A percentile compares a stretch with the other conserved stretches of the same genome.
These are phyloP conservation scores for Spondyliosoma cantharus DNA, from an alignment of 2,797 vertebrate species.

Conservation along the genomic window DNA sequence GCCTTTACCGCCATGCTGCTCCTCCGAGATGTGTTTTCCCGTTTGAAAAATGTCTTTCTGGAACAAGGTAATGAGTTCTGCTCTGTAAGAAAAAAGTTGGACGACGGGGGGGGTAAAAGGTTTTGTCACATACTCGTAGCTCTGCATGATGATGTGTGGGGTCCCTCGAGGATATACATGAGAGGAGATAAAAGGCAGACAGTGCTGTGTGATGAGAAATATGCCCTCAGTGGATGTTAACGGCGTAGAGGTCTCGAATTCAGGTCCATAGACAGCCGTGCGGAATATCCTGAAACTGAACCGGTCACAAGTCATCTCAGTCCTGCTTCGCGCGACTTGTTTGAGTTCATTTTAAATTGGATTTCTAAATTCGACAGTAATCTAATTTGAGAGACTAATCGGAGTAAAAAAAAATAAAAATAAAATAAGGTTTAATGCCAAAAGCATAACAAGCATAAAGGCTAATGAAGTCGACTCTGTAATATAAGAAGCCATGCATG, in stretches of 20 bases:
- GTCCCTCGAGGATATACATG: neutral
- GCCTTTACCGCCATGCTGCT: neutral
- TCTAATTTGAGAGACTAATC: too few species aligned
- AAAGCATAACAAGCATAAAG: too few species aligned
- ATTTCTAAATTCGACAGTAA: too few species aligned
- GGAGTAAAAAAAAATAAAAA: too few species aligned
- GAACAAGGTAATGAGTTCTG: neutral
- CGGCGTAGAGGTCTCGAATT: neutral
- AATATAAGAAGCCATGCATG: too few species aligned
- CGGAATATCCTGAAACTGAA: too few species aligned
- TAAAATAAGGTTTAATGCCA: too few species aligned
- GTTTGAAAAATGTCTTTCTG: neutral
- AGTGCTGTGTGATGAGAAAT: neutral
- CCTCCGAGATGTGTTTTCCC: neutral
- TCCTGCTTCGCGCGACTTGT: too few species aligned
- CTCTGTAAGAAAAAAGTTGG: neutral
- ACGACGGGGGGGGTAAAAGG: neutral
- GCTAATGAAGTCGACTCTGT: too few species aligned
- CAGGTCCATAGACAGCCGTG: neutral
- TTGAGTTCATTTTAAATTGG: too few species aligned
- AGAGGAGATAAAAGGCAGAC: neutral
- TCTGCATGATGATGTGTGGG: neutral
- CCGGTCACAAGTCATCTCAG: too few species aligned
- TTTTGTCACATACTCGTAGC: neutral
- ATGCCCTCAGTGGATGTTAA: neutral